Conservation (phyloP, 2,888 invertebrate species). For the Acanthosepion esculentum region DNA sequence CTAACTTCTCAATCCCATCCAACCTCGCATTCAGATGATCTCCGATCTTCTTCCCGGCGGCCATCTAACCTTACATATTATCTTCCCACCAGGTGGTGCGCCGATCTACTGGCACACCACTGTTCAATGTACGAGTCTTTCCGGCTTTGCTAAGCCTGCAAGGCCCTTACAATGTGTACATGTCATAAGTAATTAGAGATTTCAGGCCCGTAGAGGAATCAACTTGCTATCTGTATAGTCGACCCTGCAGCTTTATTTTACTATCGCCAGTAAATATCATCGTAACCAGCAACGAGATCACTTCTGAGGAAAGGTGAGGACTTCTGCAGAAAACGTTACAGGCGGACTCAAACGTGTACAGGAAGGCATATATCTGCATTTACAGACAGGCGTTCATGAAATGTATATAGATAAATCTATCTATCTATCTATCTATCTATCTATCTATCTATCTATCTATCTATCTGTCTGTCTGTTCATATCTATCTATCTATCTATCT, state of each 20-base stretch:
- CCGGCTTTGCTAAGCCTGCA: not conserved
- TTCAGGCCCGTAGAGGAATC: not conserved
- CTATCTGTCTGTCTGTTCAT: too few relatives aligned
- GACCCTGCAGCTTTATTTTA: constrained; percentile 18
- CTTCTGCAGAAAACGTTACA: not conserved
- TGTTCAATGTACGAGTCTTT: constrained; percentile 16
- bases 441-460: not conserved
- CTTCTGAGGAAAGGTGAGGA: not conserved
- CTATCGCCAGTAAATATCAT: constrained; percentile 6
- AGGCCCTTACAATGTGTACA: constrained; percentile 10
- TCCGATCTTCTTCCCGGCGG: constrained; percentile 11
- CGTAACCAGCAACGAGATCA: not conserved
- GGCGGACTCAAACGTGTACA: not conserved
- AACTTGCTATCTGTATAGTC: constrained; percentile 5
- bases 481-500: too few relatives aligned
- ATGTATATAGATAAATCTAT: not conserved
- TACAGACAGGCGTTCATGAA: not conserved
- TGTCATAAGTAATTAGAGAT: constrained; percentile 23
- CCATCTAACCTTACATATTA: constrained; percentile 33
- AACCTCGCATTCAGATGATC: not conserved
- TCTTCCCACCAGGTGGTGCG: not conserved
- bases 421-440: not conserved
- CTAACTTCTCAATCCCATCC: not conserved
- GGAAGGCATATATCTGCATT: not conserved
- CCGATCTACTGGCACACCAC: not conserved